Evolutionary conservation across 2,797 vertebrate species (phyloP).

Genomic region (Pseudochirops corinnae): DNA sequence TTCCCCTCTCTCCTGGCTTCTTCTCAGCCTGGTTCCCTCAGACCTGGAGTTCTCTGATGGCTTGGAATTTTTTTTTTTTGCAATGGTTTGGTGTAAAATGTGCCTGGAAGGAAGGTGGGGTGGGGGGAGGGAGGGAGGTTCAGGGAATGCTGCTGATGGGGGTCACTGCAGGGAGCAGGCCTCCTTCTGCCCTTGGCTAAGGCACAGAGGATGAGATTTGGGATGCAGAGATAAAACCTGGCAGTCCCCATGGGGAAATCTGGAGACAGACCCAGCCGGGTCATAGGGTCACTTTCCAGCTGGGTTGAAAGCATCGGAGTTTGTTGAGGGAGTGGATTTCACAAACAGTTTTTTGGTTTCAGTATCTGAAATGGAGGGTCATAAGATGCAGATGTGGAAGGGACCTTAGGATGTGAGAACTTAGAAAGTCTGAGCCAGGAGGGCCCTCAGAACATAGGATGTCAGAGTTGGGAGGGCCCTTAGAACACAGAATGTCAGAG

Average conservation of each 20-base stretch:
- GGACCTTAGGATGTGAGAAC: not conserved
- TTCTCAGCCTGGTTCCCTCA: constrained; percentile 49
- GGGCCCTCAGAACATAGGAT: not conserved
- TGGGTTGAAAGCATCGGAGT: constrained; percentile 35
- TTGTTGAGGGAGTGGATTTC: constrained; percentile 38
- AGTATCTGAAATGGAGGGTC: not conserved
- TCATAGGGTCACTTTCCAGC: constrained; percentile 63
- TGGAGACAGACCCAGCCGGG: constrained; percentile 59
- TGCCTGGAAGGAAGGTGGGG: constrained; percentile 69
- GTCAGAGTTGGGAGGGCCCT: not conserved
- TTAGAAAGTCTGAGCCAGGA: not conserved
- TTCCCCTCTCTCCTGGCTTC: not conserved
- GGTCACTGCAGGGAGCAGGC: constrained; percentile 68
- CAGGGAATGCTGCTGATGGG: not conserved
- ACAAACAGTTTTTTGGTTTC: constrained; percentile 23
- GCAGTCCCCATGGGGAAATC: constrained; percentile 67
- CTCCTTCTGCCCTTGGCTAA: constrained; percentile 64
- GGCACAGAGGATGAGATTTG: constrained; percentile 71
- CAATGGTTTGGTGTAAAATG: constrained; percentile 66
- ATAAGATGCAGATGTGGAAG: not conserved
- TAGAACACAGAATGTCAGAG: not conserved
- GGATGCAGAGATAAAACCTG: constrained; percentile 78
- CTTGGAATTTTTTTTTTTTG: constrained; percentile 52
- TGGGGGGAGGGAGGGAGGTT: constrained; percentile 44
- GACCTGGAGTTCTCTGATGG: constrained; percentile 61